phyloP scores from a whole-genome alignment of 2,888 invertebrate species.

The Hirtodrosophila histrioides region DNA sequence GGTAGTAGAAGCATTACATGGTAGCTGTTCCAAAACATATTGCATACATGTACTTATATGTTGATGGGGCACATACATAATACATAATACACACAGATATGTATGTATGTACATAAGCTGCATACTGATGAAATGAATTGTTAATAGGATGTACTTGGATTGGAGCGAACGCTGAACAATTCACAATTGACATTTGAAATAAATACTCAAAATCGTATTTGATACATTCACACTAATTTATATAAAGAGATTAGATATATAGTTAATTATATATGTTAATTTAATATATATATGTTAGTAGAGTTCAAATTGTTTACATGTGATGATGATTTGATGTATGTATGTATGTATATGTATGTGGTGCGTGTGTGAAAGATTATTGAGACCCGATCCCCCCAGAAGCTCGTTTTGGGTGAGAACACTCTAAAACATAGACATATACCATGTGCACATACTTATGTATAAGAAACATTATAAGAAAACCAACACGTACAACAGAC shows the following conservation, averaged over 20 bases:
- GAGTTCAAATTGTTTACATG: slow-evolving; percentile 19
- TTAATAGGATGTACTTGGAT: slow-evolving; percentile 18
- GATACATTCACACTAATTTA: slow-evolving; percentile 42
- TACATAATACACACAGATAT: too few relatives aligned
- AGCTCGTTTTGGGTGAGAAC: not conserved
- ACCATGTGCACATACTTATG: slow-evolving; percentile 37
- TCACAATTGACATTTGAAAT: slow-evolving; percentile 25
- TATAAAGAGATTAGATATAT: slow-evolving; percentile 4
- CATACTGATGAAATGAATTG: too few relatives aligned
- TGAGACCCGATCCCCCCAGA: slow-evolving; percentile 21
- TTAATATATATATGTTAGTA: slow-evolving; percentile 15
- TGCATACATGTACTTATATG: not conserved
- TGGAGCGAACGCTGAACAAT: slow-evolving; percentile 50
- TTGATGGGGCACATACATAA: too few relatives aligned
- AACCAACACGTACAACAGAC: slow-evolving; percentile 13
- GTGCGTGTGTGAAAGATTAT: not conserved
- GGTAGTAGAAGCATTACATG: not conserved
- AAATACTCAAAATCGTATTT: slow-evolving; percentile 10
- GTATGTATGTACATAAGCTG: too few relatives aligned
- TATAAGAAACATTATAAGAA: not conserved
- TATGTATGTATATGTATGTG: not conserved
- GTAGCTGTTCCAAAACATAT: slow-evolving; percentile 8
- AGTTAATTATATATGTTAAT: slow-evolving; percentile 2
- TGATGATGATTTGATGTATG: slow-evolving; percentile 10
- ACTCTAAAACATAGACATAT: slow-evolving; percentile 12